Percentiles rank a stretch among this genome's conserved stretches.
phyloP scores from a whole-genome alignment of 1,140 invertebrate genomes.

The Aethina tumida region DNA sequence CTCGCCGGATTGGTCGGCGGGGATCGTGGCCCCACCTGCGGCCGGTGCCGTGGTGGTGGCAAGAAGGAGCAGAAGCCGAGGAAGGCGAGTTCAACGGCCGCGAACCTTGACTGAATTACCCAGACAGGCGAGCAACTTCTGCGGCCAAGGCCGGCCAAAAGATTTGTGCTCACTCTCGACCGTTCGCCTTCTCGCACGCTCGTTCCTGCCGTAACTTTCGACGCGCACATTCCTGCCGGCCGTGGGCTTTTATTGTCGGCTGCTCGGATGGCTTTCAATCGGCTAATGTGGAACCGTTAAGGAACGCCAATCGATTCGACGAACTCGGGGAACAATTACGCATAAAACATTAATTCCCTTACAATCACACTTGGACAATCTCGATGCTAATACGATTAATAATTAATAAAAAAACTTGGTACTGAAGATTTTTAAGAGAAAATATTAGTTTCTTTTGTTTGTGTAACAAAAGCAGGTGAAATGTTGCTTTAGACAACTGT shows the following conservation, averaged over 20 bases:
- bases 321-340: too few species aligned
- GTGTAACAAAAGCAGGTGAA: too few species aligned
- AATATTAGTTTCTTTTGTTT: too few species aligned
- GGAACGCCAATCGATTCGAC: too few species aligned
- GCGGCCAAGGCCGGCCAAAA: conserved; percentile 43
- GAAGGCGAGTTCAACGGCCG: conserved; percentile 49
- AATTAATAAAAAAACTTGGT: too few species aligned
- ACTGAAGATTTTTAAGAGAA: too few species aligned
- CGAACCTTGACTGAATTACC: conserved; percentile 63
- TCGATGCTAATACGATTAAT: too few species aligned
- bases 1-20: conserved; percentile 32
- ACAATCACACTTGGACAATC: too few species aligned
- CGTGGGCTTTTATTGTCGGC: conserved; percentile 1
- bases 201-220: conserved; percentile 17
- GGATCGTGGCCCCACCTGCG: conserved; percentile 25
- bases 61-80: conserved; percentile 28
- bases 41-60: conserved; percentile 16
- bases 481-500: too few species aligned
- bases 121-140: conserved; percentile 40
- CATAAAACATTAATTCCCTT: too few species aligned
- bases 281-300: conserved; percentile 15
- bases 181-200: conserved; percentile 20
- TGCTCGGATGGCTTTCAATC: not conserved
- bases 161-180: conserved; percentile 15
- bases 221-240: conserved; percentile 13